Percentiles rank a stretch among this genome's conserved stretches.
These are phyloP conservation scores for Ceryle rudis DNA, from an alignment of 2,797 vertebrate species.

Conservation along the genomic window DNA sequence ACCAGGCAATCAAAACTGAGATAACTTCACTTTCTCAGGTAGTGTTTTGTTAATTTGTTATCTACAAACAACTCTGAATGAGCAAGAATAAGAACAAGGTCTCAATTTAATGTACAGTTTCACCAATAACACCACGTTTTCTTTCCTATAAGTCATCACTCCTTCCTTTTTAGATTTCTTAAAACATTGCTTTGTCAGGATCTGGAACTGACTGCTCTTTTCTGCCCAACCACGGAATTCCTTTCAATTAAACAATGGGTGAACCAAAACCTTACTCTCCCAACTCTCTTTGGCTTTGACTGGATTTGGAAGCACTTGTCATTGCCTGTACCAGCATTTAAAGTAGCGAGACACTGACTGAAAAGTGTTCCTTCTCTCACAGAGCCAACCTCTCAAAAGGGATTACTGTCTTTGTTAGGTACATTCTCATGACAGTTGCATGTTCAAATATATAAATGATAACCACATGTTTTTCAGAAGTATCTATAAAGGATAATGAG, in stretches of 20 bases:
- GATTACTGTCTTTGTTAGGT: background rate
- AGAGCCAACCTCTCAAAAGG: background rate
- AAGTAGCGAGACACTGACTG: no score
- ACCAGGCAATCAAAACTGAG: background rate
- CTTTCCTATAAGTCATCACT: background rate
- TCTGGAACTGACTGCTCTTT: background rate
- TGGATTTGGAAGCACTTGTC: background rate
- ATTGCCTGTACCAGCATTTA: no score
- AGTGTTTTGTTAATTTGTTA: background rate
- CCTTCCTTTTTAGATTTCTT: background rate
- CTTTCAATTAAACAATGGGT: background rate
- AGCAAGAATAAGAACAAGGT: background rate
- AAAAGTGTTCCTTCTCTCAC: background rate
- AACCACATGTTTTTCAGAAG: background rate
- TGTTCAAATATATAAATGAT: background rate
- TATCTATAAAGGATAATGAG: background rate
- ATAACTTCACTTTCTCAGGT: background rate
- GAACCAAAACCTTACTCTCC: background rate
- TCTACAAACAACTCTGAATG: background rate
- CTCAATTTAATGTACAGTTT: background rate
- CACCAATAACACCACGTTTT: background rate
- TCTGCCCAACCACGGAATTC: background rate
- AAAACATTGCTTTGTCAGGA: background rate
- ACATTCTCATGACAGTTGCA: background rate
- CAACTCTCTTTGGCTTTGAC: background rate